Percentiles rank a stretch among this genome's conserved stretches.
phyloP scores from a whole-genome alignment of 2,797 vertebrate species.

The Pseudochirops cupreus region DNA sequence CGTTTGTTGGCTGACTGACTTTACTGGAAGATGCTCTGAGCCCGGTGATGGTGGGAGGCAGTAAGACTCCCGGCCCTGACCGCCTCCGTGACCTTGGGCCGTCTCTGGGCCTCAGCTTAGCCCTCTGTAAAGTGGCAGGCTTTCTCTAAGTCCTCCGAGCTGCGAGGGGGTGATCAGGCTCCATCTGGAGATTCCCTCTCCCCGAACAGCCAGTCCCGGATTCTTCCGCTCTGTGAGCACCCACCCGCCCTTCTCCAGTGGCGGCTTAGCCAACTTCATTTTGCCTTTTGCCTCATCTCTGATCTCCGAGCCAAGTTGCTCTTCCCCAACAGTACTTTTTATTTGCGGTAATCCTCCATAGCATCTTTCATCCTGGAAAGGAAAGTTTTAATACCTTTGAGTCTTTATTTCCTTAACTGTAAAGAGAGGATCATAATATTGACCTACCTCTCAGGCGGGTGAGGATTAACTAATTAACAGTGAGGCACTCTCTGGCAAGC shows the following conservation, averaged over 20 bases:
- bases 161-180: no score
- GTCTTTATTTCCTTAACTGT: conserved; percentile 75
- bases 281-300: conserved; percentile 48
- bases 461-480: conserved; percentile 78
- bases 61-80: not conserved
- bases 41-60: not conserved
- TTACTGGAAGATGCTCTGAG: not conserved
- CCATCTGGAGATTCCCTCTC: not conserved
- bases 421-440: conserved; percentile 79
- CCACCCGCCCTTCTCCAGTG: not conserved
- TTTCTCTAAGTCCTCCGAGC: not conserved
- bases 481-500: conserved; percentile 70
- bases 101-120: not conserved
- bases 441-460: conserved; percentile 61
- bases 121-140: not conserved
- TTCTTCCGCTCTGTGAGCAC: accelerated
- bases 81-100: not conserved
- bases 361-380: conserved; percentile 53
- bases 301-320: conserved; percentile 61
- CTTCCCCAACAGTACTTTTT: conserved; percentile 60
- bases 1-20: not conserved
- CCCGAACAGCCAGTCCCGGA: accelerated
- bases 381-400: conserved; percentile 66
- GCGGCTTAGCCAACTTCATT: not conserved
- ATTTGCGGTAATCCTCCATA: conserved; percentile 65